Conservation (phyloP, 2,888 invertebrate genomes). For the Acanthosepion esculentum region DNA sequence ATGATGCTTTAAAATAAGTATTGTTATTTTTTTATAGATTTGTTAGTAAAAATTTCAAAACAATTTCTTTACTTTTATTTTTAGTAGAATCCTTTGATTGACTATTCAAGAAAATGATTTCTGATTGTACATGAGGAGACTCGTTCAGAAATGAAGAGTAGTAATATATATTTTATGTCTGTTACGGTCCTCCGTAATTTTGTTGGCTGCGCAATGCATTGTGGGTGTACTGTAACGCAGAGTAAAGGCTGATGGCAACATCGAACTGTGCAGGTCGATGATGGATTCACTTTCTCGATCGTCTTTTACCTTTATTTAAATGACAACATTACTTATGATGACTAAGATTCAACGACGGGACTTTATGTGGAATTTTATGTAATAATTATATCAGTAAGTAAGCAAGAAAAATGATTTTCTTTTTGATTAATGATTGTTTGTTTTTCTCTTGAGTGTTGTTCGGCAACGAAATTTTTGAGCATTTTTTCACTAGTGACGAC, state of each 20-base stretch:
- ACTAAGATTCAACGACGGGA: neutral
- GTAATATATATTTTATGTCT: neutral
- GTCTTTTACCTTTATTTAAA: constrained; percentile 17
- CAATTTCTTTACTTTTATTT: too few species aligned
- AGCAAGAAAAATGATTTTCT: neutral
- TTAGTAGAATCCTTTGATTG: too few species aligned
- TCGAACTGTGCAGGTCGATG: constrained; percentile 13
- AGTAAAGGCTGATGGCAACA: constrained; percentile 33
- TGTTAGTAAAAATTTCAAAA: too few species aligned
- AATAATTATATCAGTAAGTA: neutral
- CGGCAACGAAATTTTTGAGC: neutral
- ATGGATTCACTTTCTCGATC: neutral
- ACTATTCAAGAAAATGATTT: too few species aligned
- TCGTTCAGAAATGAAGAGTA: neutral
- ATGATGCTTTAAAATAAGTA: too few species aligned
- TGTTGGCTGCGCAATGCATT: neutral
- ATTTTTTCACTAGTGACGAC: constrained; percentile 33
- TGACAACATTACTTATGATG: constrained; percentile 8
- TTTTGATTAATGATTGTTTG: neutral
- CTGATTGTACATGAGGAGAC: too few species aligned
- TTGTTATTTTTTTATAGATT: too few species aligned
- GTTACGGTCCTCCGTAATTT: neutral
- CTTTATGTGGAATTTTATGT: neutral
- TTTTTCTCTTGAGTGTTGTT: neutral
- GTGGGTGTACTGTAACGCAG: constrained; percentile 33